Base-by-base conservation (phyloP, 1,140 invertebrate genomes). In the Melanaphis sacchari region DNA sequence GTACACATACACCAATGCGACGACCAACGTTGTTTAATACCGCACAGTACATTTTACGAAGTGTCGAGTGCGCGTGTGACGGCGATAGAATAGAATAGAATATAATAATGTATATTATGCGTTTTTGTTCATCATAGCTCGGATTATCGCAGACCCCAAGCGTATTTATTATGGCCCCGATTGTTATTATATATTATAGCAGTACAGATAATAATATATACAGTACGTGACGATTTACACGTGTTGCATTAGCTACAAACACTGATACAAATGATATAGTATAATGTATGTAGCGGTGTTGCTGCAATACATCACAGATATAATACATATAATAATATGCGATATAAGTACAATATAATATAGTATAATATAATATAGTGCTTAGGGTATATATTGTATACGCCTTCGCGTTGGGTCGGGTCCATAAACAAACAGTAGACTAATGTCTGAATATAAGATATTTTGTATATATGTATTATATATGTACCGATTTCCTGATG, bases 221-320 rank as follows among this genome's bases (percentile, higher is more conserved):
- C 36, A 40, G 38, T 11, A 84, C 82, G 8, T 4, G 43, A 59
- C 36, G 88, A 54, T 90, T 90, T 46, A 90, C 88, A 59, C 88
- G 88, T 90, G 88, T 90, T 59, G 88, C 49, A 38, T 59, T 59
- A 90, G 88, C 88, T 52, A 22, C 31, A 24, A 36, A 81, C 76
- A n/a, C 59, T 66, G 54, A 31, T 31, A 54, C 24, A 54, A 31
- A 59, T 59, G 54, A 31, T 59, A 31, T 59, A 59, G 9, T 31
- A 31, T 59, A 59, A 31, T 59, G 59, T 76, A 76, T 40, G 36
- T 82, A 38, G 24, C 38, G 59, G 40, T 22, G 81, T 24, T 7
- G 36, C 76, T 38, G 18, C 76, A n/a, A 26, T 59, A 76, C 59
- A 76, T 18, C 59, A 76, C 15, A 82, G 15, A 82, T 38, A 24